Conservation (phyloP, 2,113 vertebrate genomes). For the Chaetura pelagica region DNA sequence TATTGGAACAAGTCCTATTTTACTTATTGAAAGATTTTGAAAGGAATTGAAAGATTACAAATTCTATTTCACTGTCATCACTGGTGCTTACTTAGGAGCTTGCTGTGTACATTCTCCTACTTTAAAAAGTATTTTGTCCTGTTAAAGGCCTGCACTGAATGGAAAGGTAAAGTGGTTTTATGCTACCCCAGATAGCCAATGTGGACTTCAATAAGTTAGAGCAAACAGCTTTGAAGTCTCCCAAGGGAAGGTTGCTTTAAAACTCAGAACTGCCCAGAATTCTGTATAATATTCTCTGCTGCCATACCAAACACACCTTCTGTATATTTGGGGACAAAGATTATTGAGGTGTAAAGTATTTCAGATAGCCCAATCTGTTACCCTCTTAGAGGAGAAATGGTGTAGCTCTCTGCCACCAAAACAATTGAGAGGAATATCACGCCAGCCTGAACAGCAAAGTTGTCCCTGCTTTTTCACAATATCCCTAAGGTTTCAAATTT, state of each 20-base stretch:
- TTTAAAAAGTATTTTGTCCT: background rate
- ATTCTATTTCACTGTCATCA: background rate
- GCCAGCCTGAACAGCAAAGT: background rate
- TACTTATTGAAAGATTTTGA: background rate
- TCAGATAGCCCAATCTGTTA: background rate
- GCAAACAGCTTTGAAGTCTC: background rate
- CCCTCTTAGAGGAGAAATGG: background rate
- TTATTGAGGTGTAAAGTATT: background rate
- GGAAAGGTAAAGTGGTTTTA: background rate
- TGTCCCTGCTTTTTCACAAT: background rate
- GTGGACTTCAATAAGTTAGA: background rate
- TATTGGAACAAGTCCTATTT: background rate
- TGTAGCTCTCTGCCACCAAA: background rate
- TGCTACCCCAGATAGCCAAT: background rate
- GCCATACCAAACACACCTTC: too few species aligned
- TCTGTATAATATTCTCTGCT: background rate
- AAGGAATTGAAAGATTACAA: background rate
- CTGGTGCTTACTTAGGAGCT: rapidly evolving
- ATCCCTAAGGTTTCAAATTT: background rate
- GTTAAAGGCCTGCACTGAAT: background rate
- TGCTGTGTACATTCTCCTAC: rapidly evolving
- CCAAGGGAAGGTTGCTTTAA: background rate
- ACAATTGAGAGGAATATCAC: background rate
- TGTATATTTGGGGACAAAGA: background rate
- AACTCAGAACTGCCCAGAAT: background rate